Percentiles rank a stretch among this genome's conserved stretches.
Conservation (phyloP, 2,888 invertebrate genomes). For the Deilephila elpenor region DNA sequence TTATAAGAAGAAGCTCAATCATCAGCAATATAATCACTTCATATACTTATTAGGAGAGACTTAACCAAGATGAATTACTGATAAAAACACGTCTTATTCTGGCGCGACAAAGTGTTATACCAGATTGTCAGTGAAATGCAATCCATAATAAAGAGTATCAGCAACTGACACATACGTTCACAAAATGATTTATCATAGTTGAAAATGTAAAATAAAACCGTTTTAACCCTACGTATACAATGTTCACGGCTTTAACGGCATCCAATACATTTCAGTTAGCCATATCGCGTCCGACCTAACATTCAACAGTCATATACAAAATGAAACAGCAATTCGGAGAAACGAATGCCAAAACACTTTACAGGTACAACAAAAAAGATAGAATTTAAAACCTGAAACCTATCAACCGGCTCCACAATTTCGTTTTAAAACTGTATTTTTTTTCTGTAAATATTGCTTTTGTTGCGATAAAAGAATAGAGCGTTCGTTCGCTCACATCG, state of each 20-base stretch:
- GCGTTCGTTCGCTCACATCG: neutral
- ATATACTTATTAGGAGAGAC: too few species aligned
- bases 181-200: too few species aligned
- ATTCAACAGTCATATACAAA: neutral
- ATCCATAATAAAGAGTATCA: too few species aligned
- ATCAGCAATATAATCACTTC: too few species aligned
- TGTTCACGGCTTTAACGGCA: neutral
- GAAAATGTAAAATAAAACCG: neutral
- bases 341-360: neutral
- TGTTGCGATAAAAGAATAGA: conserved; percentile 6
- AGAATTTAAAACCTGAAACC: conserved; percentile 7
- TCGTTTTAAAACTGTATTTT: conserved; percentile 1
- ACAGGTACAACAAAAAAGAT: conserved; percentile 8
- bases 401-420: conserved; percentile 6
- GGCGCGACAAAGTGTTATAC: too few species aligned
- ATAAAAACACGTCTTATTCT: too few species aligned
- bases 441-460: conserved; percentile 20
- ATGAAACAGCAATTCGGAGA: neutral
- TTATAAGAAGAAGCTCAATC: too few species aligned
- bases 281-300: neutral
- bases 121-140: too few species aligned
- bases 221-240: neutral
- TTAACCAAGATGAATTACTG: too few species aligned
- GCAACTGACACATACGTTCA: too few species aligned
- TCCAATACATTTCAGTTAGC: neutral